Evolutionary conservation across 1,140 invertebrate genomes (phyloP), one percentile per base, ranked within the genome.

Genomic region (Cyphomyrmex costatus): DNA sequence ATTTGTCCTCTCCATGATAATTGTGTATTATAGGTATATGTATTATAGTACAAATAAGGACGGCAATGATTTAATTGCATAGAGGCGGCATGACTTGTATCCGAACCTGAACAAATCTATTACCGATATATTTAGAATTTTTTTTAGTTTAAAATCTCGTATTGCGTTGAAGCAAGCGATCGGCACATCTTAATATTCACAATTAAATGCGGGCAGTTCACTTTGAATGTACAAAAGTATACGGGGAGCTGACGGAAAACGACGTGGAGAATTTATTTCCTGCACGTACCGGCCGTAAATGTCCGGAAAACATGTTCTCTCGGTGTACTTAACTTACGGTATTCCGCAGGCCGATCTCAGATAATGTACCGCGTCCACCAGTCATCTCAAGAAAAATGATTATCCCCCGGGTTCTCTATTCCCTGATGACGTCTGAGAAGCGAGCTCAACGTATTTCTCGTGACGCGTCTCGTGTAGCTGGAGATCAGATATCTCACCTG

Each of bases 341-440:
- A 60, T 73, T 83, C 53, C 73, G 27, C 73, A n/a, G 42, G n/a
- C 73, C 58, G 82, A 85, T 85, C 70, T 65, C 82, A 36, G 73
- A 76, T 85, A 78, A 85, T 77, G 27, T 51, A 85, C 68, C 82
- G 73, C 73, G 46, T 78, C 46, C 74, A 78, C 46, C 60, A 63
- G 71, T 85, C 73, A 85, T 84, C 70, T 36, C 60, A 46, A 56
- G 58, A 36, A 85, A 78, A 85, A 78, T 77, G 74, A 83, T 83
- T 74, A 83, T 73, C 66, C 66, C 79, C 6, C 24, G 12, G 79
- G 66, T 82, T 73, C 19, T 60, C 79, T 30, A 60, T 42, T 27
- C 56, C 66, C 21, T 21, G 51, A 60, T 46, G 53, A 73, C 53
- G 79, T 53, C 24, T 70, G 66, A 60, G 66, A 61, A 71, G 53